Evolutionary conservation across 2,797 vertebrate species (phyloP), one percentile per base, ranked within the genome.

Genomic region (Coranthus polyacanthus): DNA sequence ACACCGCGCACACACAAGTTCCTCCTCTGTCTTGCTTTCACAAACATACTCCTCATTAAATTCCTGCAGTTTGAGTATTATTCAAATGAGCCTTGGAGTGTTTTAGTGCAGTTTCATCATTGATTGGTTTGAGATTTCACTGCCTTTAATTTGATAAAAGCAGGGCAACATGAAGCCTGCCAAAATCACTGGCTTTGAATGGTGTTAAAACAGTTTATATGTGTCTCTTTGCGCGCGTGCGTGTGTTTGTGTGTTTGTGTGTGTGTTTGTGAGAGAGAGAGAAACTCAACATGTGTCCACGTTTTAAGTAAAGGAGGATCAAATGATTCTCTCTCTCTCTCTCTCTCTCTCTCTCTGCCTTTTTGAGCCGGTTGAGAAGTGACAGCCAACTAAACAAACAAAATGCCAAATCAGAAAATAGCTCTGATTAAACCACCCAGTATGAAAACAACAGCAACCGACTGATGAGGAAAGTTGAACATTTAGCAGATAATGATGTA

Each of bases 81-180:
- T 86, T 86, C 24, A 74, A 78, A 75, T 81, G 68, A 80, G 59
- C 62, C 52, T 58, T 8, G 44, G 32, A 64, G 75, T 75, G 68
- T 82, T 84, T 76, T 66, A 75, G 52, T 58, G 55, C 42, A 60
- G 75, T 82, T 86, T 81, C 75, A 61, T 78, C 79, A 68, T 56
- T 53, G 80, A 89, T 80, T 73, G 64, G 63, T 82, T 79, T 74
- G 54, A 79, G 56, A 87, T 78, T 80, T 74, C 64, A 22, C 47
- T 58, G 43, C 57, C 45, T 78, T 72, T 86, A 81, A 87, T 83
- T 75, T 80, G 59, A 70, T 75, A 75, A 83, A 88, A 77, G 22
- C 53, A 63, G 65, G 32, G 52, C 21, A 49, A 75, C 71, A 71
- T 55, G 43, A 67, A 72, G 58, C 76, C 63, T 80, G 65, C 46